Percentiles rank a stretch among this genome's conserved stretches.
Conservation (phyloP, 2,797 vertebrate species). For the Lemur catta region DNA sequence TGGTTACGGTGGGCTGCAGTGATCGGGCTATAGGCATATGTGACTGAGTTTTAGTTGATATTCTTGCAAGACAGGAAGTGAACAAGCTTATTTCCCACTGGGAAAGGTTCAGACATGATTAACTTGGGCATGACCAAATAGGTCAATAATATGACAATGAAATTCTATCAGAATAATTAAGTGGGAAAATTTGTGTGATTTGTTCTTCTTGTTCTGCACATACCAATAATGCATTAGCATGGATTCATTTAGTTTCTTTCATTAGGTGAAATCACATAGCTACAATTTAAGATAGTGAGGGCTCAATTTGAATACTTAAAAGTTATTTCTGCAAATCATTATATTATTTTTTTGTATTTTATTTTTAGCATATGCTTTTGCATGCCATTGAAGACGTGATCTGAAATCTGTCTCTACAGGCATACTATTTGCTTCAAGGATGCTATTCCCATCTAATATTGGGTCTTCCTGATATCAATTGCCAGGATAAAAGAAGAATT, state of each 20-base stretch:
- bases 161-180: slow-evolving; percentile 88
- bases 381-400: neutral
- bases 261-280: slow-evolving; percentile 80
- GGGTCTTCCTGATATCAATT: slow-evolving; percentile 13
- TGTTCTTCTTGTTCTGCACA: slow-evolving; percentile 85
- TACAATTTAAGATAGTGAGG: slow-evolving; percentile 67
- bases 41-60: slow-evolving; percentile 87
- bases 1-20: slow-evolving; percentile 76
- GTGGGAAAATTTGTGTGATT: slow-evolving; percentile 85
- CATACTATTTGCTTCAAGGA: slow-evolving; percentile 57
- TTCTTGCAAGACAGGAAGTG: slow-evolving; percentile 86
- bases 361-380: slow-evolving; percentile 60
- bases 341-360: slow-evolving; percentile 50
- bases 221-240: slow-evolving; percentile 83
- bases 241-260: slow-evolving; percentile 83
- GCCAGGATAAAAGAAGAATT: slow-evolving; percentile 38
- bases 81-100: slow-evolving; percentile 86
- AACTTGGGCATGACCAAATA: slow-evolving; percentile 89
- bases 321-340: slow-evolving; percentile 72
- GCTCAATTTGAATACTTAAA: slow-evolving; percentile 76
- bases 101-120: slow-evolving; percentile 88
- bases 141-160: slow-evolving; percentile 88
- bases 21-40: slow-evolving; percentile 81
- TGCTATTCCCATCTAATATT: neutral
- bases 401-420: slow-evolving; percentile 34